Base-by-base conservation (phyloP, 2,888 invertebrate species). In the Hyppa rectilinea region DNA sequence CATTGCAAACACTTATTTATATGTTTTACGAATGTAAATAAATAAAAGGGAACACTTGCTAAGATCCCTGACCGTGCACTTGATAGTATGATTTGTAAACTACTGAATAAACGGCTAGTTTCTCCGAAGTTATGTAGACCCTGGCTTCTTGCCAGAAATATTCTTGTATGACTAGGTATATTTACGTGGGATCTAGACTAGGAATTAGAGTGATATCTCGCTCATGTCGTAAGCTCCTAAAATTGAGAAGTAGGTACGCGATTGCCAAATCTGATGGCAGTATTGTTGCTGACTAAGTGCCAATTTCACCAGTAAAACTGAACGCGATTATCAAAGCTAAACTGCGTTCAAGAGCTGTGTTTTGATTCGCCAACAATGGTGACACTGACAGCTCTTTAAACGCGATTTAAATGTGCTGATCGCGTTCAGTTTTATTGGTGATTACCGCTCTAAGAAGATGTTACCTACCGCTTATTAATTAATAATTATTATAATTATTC, bases 161-260 rank as follows among this genome's bases (percentile, higher is more conserved):
- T 77, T 71, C 67, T 68, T 20, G 75, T 61, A 78, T 74, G 77
- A 79, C 63, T 63, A 60, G 53, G 23, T 31, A 7, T 40, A 67
- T 79, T 73, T 62, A 71, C 55, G 72, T 71, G 52, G n/a, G 31
- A 47, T 79, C 60, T 55, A 79, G 74, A 68, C 38, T 55, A 26
- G 17, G 62, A 73, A 77, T 67, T 55, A 31, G 26, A 23, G 52
- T 53, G 4, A 66, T 29, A 53, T 59, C 17, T 67, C 0, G 17
- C 10, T 34, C 23, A 31, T 65, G n/a, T 53, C 43, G 76, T 55
- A 68, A 75, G 59, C 40, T 23, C 26, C 29, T 47, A 47, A 59
- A 62, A 62, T 53, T 40, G 12, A 23, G n/a, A 31, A 45, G 20
- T n/a, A 12, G n/a, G 26, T n/a, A n/a, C n/a, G n/a, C n/a, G n/a